phyloP scores from a whole-genome alignment of 2,888 invertebrate genomes.

The Parnassius orleans region DNA sequence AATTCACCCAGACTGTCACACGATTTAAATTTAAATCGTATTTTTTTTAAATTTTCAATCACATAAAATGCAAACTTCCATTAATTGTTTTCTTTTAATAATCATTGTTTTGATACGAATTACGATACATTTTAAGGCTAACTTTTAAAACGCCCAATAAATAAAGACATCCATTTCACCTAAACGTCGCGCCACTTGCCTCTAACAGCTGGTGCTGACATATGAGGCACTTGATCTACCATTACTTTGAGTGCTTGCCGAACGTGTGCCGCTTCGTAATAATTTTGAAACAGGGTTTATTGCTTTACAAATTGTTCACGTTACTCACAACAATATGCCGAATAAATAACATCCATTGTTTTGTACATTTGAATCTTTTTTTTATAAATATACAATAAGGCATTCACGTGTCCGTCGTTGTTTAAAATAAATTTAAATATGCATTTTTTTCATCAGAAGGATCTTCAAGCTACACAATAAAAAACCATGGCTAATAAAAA shows the following conservation, averaged over 20 bases:
- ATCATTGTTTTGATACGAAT: too few species aligned
- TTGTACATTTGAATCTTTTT: background rate
- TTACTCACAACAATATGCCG: background rate
- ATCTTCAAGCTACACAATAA: background rate
- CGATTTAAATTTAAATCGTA: too few species aligned
- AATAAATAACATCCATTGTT: background rate
- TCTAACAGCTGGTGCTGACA: constrained; percentile 14
- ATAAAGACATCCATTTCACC: constrained; percentile 15
- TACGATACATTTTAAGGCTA: too few species aligned
- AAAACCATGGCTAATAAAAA: background rate
- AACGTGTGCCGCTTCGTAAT: constrained; percentile 16
- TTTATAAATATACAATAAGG: background rate
- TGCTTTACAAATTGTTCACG: constrained; percentile 17
- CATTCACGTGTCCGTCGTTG: background rate
- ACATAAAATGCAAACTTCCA: too few species aligned
- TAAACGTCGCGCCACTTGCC: constrained; percentile 5
- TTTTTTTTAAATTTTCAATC: too few species aligned
- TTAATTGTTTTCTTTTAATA: too few species aligned
- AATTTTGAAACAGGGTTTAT: constrained; percentile 16
- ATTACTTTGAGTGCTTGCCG: constrained; percentile 21
- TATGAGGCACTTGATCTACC: constrained; percentile 20
- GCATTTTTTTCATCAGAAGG: background rate
- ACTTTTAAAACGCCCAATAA: constrained; percentile 1
- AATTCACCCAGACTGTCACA: too few species aligned
- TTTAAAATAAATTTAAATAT: background rate